phyloP scores from a whole-genome alignment of 1,140 invertebrate genomes.

The Trachelipus rathkii region DNA sequence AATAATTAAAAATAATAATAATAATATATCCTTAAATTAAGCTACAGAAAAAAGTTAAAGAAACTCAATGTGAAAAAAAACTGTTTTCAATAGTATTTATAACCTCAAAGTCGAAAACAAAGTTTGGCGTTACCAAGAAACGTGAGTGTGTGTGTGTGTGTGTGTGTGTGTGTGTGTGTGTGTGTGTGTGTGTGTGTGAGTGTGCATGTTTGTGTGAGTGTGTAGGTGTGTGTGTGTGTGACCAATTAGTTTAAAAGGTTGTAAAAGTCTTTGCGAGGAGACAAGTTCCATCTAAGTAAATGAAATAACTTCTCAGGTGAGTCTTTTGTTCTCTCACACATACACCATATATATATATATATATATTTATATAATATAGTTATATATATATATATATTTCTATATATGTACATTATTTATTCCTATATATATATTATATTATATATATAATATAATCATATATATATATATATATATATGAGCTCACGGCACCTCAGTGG shows the following conservation, averaged over 20 bases:
- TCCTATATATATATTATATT: background rate
- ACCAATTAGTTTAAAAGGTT: slow-evolving; percentile 4
- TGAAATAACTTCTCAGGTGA: background rate
- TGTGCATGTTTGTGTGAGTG: background rate
- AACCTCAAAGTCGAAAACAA: too few relatives aligned
- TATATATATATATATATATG: too few relatives aligned
- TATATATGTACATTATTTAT: background rate
- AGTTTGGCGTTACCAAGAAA: too few relatives aligned
- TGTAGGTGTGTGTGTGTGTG: background rate
- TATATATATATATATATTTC: background rate
- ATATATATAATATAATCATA: too few relatives aligned
- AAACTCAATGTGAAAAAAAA: too few relatives aligned
- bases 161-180: background rate
- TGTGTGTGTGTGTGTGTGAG: background rate
- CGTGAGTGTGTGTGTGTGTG: background rate
- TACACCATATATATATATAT: too few relatives aligned
- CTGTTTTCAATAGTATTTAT: too few relatives aligned
- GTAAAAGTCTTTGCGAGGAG: background rate
- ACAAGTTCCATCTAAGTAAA: slow-evolving; percentile 1
- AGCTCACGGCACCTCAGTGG: too few relatives aligned
- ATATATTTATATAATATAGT: background rate
- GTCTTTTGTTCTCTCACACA: too few relatives aligned
- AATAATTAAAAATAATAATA: too few relatives aligned
- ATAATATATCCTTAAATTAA: too few relatives aligned
- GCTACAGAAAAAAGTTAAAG: too few relatives aligned